Percentiles rank a stretch among this genome's conserved stretches.
Conservation (phyloP, 2,888 invertebrate species). For the Holacanthella duospinosa region DNA sequence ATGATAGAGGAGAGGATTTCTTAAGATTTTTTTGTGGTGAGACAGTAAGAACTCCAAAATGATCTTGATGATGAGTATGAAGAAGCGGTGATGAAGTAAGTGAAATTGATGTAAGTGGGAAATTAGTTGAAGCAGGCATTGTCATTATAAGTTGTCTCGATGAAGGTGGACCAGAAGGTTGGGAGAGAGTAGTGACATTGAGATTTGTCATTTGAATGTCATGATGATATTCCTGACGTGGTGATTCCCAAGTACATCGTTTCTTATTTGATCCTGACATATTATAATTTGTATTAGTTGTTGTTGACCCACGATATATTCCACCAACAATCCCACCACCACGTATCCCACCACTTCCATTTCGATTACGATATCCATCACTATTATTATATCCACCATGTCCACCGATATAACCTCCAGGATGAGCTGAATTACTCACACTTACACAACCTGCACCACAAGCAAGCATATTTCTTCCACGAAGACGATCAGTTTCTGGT, state of each 20-base stretch:
- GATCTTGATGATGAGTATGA: background rate
- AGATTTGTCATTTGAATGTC: background rate
- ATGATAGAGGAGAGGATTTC: no score
- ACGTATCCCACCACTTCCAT: background rate
- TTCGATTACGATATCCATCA: background rate
- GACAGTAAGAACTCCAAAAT: background rate
- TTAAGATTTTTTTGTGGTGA: no score
- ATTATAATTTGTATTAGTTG: background rate
- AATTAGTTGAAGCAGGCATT: background rate
- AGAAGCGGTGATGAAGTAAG: background rate
- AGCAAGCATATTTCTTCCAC: slow-evolving; percentile 1
- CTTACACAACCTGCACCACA: slow-evolving; percentile 9
- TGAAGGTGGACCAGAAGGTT: background rate
- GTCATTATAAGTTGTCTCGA: background rate
- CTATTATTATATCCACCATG: background rate
- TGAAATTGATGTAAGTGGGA: background rate
- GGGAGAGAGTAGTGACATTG: background rate
- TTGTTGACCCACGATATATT: slow-evolving; percentile 1
- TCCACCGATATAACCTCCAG: background rate
- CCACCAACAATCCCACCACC: background rate
- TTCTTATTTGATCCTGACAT: background rate
- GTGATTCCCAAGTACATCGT: slow-evolving; percentile 1
- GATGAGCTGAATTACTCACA: slow-evolving; percentile 8
- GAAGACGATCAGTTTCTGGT: background rate
- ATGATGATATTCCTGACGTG: no score